Evolutionary conservation across 1,140 invertebrate species (phyloP), one percentile per base, ranked within the genome.

Genomic region (Drosophila busckii): DNA sequence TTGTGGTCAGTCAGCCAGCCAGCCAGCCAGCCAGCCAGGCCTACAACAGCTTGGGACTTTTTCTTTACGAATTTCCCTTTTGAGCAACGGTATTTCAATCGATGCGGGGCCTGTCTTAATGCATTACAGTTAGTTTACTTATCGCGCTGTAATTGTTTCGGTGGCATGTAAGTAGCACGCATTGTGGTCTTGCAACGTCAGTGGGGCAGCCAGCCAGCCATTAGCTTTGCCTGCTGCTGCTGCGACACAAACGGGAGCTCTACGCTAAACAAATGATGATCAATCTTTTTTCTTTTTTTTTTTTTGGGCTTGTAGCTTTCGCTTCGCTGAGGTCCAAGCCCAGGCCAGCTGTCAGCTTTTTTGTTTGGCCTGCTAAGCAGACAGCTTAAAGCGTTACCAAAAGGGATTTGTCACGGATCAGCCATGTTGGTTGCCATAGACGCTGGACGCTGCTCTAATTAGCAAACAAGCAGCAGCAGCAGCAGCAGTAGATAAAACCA

Each of bases 131-230:
- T 75, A 75, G 70, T 83, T 82, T 82, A 82, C 76, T 76, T 82
- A 82, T 70, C 70, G 75, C 65, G 56, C 76, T 75, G 76, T 82
- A 82, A 82, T 82, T 82, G 75, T 82, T 82, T 82, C 76, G 76
- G 75, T 80, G 75, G 75, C 75, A 80, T 80, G 73, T 80, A 80
- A 80, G 75, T 82, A 83, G 75, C 76, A 82, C 75, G 75, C 76
- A 70, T 70, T 82, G 75, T 66, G 54, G 45, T n/a, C n/a, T n/a
- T n/a, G n/a, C n/a, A n/a, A n/a, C n/a, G n/a, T n/a, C n/a, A n/a
- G n/a, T 38, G 13, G 45, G 19, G 38, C 26, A 9, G 15, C 32
- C 22, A 2, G 17, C 1, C 2, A 17, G 1, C 8, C 13, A 12
- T 23, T 1, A 1, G 2, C 7, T 5, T 6, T 7, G 6, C 31